Base-by-base conservation (phyloP, 2,113 vertebrate species). In the Tenrec ecaudatus region DNA sequence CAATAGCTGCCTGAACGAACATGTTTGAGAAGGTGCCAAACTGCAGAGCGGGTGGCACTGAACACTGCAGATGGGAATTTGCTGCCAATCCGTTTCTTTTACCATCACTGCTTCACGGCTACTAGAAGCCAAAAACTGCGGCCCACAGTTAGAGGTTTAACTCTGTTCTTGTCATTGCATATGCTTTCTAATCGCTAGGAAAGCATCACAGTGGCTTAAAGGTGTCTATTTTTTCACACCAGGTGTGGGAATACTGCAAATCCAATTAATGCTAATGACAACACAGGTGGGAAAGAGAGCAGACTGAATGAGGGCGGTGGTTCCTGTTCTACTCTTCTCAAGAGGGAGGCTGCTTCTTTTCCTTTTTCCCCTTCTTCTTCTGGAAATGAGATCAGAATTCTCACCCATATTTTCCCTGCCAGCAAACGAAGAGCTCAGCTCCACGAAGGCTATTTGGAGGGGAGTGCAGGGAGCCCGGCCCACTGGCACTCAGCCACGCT, bases 221-320 rank as follows among this genome's bases (percentile, higher is more conserved):
- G 81, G 77, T 88, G 91, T 84, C 94, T 94, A 11, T n/a, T 79
- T 94, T 94, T 92, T 62, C 91, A 73, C 60, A 89, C 92, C 81
- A 92, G 89, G 84, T 95, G 87, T 79, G 73, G 82, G 91, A 94
- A 69, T 89, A 86, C 81, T 89, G 17, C 84, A 95, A 96, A 78
- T 94, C 43, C 86, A 96, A 93, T 95, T 91, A 94, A 91, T 79
- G 60, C 73, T 94, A 94, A 93, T 84, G 78, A 71, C 22, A 68
- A n/a, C 73, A 84, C 0, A 1, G 81, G 57, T 75, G 76, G 38
- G 62, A 84, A 77, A 93, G 82, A 85, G 17, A 84, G 68, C 31
- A 27, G 79, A 91, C 31, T 78, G 89, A 96, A 89, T 71, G 84
- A 93, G 53, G 77, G 53, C 91, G 78, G 43, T 8, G 75, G 43